phyloP scores from a whole-genome alignment of 2,797 vertebrate genomes.

The Pseudochaenichthys georgianus region DNA sequence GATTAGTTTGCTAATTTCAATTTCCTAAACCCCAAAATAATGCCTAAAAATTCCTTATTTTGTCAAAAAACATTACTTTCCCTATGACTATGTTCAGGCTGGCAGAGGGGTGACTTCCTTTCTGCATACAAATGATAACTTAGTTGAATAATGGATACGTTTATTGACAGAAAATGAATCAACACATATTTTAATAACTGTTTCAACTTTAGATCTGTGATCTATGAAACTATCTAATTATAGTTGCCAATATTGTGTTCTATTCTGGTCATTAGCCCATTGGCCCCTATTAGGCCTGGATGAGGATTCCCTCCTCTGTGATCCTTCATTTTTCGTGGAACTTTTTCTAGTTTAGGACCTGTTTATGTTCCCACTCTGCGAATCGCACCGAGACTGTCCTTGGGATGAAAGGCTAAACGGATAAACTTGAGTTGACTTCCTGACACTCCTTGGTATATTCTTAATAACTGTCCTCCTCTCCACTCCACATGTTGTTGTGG shows the following conservation, averaged over 20 bases:
- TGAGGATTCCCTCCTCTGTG: conserved; percentile 26
- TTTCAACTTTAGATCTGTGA: neutral
- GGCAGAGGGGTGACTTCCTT: neutral
- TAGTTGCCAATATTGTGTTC: conserved; percentile 17
- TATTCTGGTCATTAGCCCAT: conserved; percentile 8
- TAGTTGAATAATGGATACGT: neutral
- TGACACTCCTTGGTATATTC: conserved; percentile 14
- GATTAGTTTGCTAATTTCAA: neutral
- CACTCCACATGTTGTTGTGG: neutral
- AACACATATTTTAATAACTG: neutral
- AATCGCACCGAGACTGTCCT: conserved; percentile 31
- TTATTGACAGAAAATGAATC: neutral
- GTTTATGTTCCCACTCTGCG: conserved; percentile 43
- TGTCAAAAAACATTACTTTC: too few relatives aligned
- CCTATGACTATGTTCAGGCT: neutral
- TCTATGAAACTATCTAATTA: neutral
- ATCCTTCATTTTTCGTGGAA: neutral
- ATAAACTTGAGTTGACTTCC: conserved; percentile 28
- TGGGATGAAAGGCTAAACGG: conserved; percentile 41
- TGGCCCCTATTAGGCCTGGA: conserved; percentile 16
- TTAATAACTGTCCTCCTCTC: conserved; percentile 21
- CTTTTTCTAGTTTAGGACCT: conserved; percentile 15
- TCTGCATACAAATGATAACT: neutral
- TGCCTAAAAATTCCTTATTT: neutral
- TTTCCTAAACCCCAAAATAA: neutral